Base-by-base conservation (phyloP, 2,888 invertebrate genomes). In the Margaritifera margaritifera region DNA sequence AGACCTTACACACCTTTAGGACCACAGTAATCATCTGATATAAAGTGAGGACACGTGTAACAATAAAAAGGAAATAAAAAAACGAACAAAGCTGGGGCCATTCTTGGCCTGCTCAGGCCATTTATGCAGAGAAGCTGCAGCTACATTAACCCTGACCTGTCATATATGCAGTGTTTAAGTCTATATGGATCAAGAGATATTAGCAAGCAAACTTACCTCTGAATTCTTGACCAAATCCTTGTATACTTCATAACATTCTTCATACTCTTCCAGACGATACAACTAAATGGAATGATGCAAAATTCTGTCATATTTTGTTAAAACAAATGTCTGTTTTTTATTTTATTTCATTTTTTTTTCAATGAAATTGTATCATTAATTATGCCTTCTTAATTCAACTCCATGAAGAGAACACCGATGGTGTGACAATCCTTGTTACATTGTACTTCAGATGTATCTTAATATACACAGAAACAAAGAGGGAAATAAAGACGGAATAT, bases 201-300 rank as follows among this genome's bases (percentile, higher is more conserved):
- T 3, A 20, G 25, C n/a, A 56, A 58, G 58, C 22, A n/a, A 25
- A 72, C 73, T 67, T 68, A 89, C 89, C 83, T 88, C 80, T 25
- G 86, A 87, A 60, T 96, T 96, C 89, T 96, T 96, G n/a, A 97
- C 94, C 6, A 98, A 93, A 77, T 96, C 95, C 78, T 94, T 93
- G 88, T 98, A 98, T 0, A 95, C 91, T 61, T 94, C 92, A 86
- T 94, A 95, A 85, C 97, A 95, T 72, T 98, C 95, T 72, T 95
- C 93, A 89, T 95, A 99, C 56, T 88, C 81, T 75, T 92, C 92
- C 53, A 91, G 79, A 57, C 91, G 87, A 79, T 92, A 92, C 31
- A 90, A 80, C 90, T 91, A 79, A 61, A 82, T 79, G 54, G 68
- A 68, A 65, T 42, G 57, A 24, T 55, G 69, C 31, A 72, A n/a